phyloP scores from a whole-genome alignment of 2,888 invertebrate genomes.

The Drosophila hamatofila region DNA sequence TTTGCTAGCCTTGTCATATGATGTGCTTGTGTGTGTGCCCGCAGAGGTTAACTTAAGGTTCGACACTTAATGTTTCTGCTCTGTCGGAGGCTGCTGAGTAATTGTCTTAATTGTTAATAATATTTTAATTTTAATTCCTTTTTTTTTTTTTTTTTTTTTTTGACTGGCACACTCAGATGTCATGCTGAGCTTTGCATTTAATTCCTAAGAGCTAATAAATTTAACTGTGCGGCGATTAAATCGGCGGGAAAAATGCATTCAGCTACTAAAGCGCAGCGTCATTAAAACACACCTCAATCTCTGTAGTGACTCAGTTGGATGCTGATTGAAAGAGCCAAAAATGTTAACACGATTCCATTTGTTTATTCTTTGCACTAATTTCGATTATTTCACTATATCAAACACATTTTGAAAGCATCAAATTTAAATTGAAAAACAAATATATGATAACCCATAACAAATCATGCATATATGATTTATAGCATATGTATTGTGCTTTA shows the following conservation, averaged over 20 bases:
- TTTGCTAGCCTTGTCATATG: slow-evolving; percentile 39
- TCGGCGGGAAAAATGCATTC: slow-evolving; percentile 58
- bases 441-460: neutral
- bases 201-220: slow-evolving; percentile 69
- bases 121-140: slow-evolving; percentile 41
- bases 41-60: slow-evolving; percentile 59
- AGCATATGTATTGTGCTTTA: neutral
- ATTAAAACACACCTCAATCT: slow-evolving; percentile 47
- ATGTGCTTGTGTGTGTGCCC: slow-evolving; percentile 9
- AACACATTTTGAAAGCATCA: neutral
- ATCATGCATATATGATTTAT: neutral
- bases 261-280: slow-evolving; percentile 56
- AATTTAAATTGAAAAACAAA: neutral
- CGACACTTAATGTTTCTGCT: slow-evolving; percentile 57
- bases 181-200: slow-evolving; percentile 64
- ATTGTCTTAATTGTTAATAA: slow-evolving; percentile 64
- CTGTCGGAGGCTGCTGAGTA: slow-evolving; percentile 43
- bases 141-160: slow-evolving; percentile 36
- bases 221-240: slow-evolving; percentile 69
- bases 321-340: slow-evolving; percentile 13
- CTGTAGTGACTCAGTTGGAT: slow-evolving; percentile 35
- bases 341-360: slow-evolving; percentile 17
- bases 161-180: slow-evolving; percentile 41
- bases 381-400: neutral
- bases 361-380: neutral